Percentiles rank a stretch among this genome's conserved stretches.
These are phyloP conservation scores for Aleiodes sp. DNA, from an alignment of 1,140 invertebrate genomes.

Conservation along the genomic window DNA sequence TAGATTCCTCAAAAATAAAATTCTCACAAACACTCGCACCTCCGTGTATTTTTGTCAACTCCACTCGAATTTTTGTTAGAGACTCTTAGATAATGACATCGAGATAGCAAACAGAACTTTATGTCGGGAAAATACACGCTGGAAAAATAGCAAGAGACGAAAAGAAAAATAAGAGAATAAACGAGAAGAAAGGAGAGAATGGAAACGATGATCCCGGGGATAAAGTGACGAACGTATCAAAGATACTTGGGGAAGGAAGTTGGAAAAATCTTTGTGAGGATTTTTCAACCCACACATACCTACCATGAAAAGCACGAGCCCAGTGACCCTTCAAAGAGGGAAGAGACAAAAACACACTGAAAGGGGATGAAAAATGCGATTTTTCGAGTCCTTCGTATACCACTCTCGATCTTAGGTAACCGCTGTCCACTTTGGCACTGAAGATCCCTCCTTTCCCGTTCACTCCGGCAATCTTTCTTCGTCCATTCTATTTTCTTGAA, in stretches of 20 bases:
- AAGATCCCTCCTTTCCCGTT: constrained; percentile 1
- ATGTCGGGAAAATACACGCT: background rate
- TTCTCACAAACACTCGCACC: background rate
- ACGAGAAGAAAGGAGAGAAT: constrained; percentile 5
- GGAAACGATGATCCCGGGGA: constrained; percentile 38
- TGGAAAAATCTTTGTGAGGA: background rate
- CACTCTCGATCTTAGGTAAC: constrained; percentile 33
- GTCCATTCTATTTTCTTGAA: background rate
- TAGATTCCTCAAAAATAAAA: background rate
- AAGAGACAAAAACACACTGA: constrained; percentile 22
- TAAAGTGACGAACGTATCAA: constrained; percentile 40
- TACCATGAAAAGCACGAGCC: constrained; percentile 5
- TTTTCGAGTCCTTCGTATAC: constrained; percentile 37
- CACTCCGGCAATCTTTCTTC: background rate
- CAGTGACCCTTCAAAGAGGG: constrained; percentile 32
- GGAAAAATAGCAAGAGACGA: background rate
- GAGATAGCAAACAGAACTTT: background rate
- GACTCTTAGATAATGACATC: background rate
- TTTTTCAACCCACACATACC: constrained; percentile 16
- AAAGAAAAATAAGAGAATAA: background rate
- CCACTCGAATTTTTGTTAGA: background rate
- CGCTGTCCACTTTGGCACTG: constrained; percentile 14
- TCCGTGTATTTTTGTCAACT: background rate
- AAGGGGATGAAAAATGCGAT: constrained; percentile 41
- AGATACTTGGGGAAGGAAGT: constrained; percentile 11